A percentile compares a stretch with the other conserved stretches of the same genome.
Evolutionary conservation across 2,797 vertebrate genomes (phyloP).

Genomic region (Sebastes diaconus): DNA sequence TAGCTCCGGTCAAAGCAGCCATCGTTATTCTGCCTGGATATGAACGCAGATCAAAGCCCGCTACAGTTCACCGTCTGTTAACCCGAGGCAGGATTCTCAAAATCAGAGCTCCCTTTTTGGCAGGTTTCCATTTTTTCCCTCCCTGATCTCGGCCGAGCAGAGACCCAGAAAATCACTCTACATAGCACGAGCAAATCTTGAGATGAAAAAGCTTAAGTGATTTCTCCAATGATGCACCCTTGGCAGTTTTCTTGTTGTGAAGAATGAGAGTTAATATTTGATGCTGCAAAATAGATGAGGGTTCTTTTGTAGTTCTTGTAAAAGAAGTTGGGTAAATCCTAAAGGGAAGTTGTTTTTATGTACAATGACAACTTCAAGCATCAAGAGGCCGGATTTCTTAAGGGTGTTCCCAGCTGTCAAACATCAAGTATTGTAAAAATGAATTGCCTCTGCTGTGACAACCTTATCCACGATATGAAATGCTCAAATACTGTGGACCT

Average conservation of each 20-base stretch:
- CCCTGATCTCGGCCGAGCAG: slow-evolving; percentile 22
- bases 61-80: slow-evolving; percentile 58
- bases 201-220: slow-evolving; percentile 51
- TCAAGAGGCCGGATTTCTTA: neutral
- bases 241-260: slow-evolving; percentile 16
- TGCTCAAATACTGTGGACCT: neutral
- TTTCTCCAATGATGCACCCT: slow-evolving; percentile 46
- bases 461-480: neutral
- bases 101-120: slow-evolving; percentile 58
- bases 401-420: neutral
- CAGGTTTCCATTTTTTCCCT: slow-evolving; percentile 59
- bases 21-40: slow-evolving; percentile 72
- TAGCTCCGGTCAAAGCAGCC: slow-evolving; percentile 61
- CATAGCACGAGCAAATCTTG: slow-evolving; percentile 29
- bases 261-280: slow-evolving; percentile 36
- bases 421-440: neutral
- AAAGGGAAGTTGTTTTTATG: slow-evolving; percentile 2
- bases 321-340: slow-evolving; percentile 16
- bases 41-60: slow-evolving; percentile 74
- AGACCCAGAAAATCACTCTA: slow-evolving; percentile 57
- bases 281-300: slow-evolving; percentile 45
- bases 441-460: neutral
- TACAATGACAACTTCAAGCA: neutral
- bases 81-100: slow-evolving; percentile 69
- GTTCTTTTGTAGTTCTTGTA: slow-evolving; percentile 6